These are phyloP conservation scores for Perithous albicinctus DNA, from an alignment of 2,888 invertebrate species.

Conservation along the genomic window DNA sequence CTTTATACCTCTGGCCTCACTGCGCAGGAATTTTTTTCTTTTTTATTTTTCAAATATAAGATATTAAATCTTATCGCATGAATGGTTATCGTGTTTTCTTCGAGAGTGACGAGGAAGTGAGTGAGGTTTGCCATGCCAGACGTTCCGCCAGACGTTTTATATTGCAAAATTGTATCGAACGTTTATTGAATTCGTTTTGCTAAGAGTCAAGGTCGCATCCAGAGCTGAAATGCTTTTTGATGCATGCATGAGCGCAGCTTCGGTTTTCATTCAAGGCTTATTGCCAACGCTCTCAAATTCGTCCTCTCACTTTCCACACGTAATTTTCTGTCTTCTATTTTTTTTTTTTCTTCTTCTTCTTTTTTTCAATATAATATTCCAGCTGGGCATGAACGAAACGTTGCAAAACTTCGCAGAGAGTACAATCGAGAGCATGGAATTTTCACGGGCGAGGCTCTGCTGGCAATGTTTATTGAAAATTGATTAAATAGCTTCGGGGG, in stretches of 20 bases:
- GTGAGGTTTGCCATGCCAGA: neutral
- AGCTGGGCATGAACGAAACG: neutral
- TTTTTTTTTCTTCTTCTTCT: too few relatives aligned
- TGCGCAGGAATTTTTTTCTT: neutral
- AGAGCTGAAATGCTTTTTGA: slow-evolving; percentile 3
- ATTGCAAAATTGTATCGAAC: slow-evolving; percentile 48
- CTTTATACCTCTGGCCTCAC: too few relatives aligned
- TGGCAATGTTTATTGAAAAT: slow-evolving; percentile 32
- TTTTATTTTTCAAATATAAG: slow-evolving; percentile 31
- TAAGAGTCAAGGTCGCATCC: slow-evolving; percentile 17
- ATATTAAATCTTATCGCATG: slow-evolving; percentile 51
- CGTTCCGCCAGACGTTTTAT: slow-evolving; percentile 23
- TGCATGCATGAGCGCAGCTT: neutral
- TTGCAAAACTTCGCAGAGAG: neutral
- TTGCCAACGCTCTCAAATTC: neutral
- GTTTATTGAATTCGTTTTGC: slow-evolving; percentile 30
- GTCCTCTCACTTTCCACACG: neutral
- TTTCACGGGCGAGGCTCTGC: neutral
- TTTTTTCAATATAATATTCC: neutral
- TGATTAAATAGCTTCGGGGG: neutral
- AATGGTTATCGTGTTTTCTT: slow-evolving; percentile 45
- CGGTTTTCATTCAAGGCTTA: neutral
- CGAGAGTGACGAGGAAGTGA: slow-evolving; percentile 28
- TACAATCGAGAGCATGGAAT: neutral
- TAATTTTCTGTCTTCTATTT: too few relatives aligned